Base-by-base conservation (phyloP, 2,113 vertebrate genomes). In the Archilochus colubris region DNA sequence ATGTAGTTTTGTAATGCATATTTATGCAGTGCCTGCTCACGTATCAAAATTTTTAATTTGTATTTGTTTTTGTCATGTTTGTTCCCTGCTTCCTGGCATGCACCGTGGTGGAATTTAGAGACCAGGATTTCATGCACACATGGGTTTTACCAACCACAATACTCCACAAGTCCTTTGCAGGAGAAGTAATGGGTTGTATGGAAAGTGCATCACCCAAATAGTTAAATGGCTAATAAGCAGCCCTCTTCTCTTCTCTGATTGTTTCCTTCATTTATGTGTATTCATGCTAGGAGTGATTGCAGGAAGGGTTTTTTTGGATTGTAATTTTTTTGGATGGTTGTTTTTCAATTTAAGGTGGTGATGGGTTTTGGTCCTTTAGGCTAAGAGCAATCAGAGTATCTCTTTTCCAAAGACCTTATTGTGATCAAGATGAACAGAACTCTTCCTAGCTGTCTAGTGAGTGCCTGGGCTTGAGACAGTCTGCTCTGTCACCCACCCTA, bases 11-110 rank as follows among this genome's bases (percentile, higher is more conserved):
- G 12, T 59, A 63, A 73, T 36, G 12, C 2, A 1, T 48, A 21
- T 55, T 54, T 88, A 20, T 5, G 9, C 18, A 18, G 20, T 33
- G 18, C 28, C 40, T 40, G 40, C 16, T 68, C 27, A 8, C 4
- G 6, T 48, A 31, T 50, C 19, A 75, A 36, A 91, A 63, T 5
- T 38, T 6, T 76, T 51, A 19, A 13, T 59, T 79, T 58, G 22
- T 6, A 1, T 24, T 31, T 4, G 6, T 22, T 1, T 1, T 4
- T 54, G 12, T 57, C 10, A 3, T 30, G 5, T 62, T 44, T 44
- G 6, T 64, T 69, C 36, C 23, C 9, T 51, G 12, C n/a, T 83
- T 50, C 36, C 10, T 30, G 15, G 57, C 38, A 2, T 30, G 27
- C 10, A 46, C 24, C 5, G 0, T 8, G 12, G 22, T 82, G 25